Evolutionary conservation across 2,113 vertebrate species (phyloP).

Genomic region (Ctenodactylus gundi): DNA sequence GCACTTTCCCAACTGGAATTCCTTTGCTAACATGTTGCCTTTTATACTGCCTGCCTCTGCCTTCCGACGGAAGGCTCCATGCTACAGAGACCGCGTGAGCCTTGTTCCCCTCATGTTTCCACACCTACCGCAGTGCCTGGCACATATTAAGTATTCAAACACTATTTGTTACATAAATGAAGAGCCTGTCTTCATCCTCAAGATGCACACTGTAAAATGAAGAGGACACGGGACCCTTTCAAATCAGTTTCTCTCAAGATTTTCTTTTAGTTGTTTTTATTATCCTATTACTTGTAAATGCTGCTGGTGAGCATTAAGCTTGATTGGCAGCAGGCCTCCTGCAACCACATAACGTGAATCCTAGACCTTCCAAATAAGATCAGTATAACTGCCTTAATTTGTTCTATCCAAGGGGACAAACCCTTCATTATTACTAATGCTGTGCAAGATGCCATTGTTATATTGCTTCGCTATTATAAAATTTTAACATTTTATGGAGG

Average conservation of each 20-base stretch:
- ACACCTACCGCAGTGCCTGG: background rate
- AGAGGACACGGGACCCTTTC: background rate
- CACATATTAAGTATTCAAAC: background rate
- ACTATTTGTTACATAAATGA: background rate
- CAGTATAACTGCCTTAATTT: constrained; percentile 21
- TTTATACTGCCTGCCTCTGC: background rate
- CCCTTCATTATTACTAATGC: background rate
- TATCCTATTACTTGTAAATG: background rate
- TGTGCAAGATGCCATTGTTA: background rate
- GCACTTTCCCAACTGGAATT: background rate
- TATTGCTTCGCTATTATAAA: background rate
- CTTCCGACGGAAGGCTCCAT: background rate
- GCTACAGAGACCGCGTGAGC: background rate
- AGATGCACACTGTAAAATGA: background rate
- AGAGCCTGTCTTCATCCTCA: background rate
- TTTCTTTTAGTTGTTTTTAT: background rate
- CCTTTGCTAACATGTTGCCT: background rate
- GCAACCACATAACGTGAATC: background rate
- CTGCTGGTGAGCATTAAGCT: background rate
- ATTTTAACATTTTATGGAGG: background rate
- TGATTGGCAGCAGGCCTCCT: background rate
- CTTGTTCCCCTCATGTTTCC: background rate
- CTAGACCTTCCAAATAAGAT: constrained; percentile 3
- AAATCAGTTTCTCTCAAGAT: background rate
- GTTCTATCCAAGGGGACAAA: background rate